Conservation (phyloP, 2,888 invertebrate species). For the Cephus nigrinus region DNA sequence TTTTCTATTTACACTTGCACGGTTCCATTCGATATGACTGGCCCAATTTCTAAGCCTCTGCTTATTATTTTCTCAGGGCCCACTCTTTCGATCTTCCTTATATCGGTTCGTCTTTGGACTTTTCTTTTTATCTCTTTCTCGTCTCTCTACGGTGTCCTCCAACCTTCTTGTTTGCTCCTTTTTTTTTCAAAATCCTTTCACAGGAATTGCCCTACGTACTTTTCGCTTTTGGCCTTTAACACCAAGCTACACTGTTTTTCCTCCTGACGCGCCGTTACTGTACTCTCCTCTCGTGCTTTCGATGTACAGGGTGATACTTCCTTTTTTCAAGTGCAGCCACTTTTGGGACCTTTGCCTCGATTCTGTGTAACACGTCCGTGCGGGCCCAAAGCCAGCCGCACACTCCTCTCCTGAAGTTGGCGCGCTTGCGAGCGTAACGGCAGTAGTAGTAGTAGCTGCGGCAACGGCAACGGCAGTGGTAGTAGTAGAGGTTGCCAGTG, state of each 20-base stretch:
- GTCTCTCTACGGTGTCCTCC: neutral
- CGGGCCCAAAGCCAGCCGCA: conserved; percentile 41
- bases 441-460: too few relatives aligned
- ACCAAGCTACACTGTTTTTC: neutral
- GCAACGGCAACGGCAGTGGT: neutral
- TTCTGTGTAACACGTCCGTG: conserved; percentile 30
- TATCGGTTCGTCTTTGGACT: neutral
- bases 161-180: neutral
- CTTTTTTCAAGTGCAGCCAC: neutral
- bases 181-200: neutral
- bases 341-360: neutral
- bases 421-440: neutral
- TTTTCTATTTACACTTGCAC: neutral
- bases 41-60: neutral
- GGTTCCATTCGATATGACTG: neutral
- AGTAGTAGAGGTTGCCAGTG: neutral
- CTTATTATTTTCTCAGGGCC: neutral
- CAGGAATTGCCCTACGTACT: neutral
- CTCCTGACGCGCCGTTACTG: neutral
- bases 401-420: conserved; percentile 29
- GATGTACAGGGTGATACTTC: neutral
- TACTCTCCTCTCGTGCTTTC: neutral
- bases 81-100: neutral
- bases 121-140: neutral
- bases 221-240: neutral